These are phyloP conservation scores for Apamea crenata DNA, from an alignment of 2,888 invertebrate genomes.

Conservation along the genomic window DNA sequence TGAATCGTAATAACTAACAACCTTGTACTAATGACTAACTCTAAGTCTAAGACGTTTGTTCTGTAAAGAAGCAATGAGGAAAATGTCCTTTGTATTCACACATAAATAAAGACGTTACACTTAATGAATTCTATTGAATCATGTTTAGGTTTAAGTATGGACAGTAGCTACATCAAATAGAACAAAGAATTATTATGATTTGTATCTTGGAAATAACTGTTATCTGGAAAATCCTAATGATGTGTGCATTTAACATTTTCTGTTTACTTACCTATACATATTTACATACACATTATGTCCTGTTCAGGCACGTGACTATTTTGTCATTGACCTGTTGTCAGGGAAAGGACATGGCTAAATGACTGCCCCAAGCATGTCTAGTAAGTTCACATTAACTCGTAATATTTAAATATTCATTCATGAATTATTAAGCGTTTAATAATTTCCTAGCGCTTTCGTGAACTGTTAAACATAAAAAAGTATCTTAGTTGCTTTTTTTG, in stretches of 20 bases:
- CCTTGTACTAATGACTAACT: conserved; percentile 38
- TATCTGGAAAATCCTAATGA: conserved; percentile 14
- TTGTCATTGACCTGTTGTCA: neutral
- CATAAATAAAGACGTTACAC: conserved; percentile 1
- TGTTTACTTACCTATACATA: neutral
- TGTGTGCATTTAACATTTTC: neutral
- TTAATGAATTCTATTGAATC: conserved; percentile 21
- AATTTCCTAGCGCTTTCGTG: too few species aligned
- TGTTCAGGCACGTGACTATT: neutral
- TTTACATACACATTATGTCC: neutral
- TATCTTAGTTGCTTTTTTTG: too few species aligned
- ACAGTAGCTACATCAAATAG: neutral
- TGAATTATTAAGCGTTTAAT: too few species aligned
- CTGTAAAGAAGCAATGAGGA: conserved; percentile 26
- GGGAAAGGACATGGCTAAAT: too few species aligned
- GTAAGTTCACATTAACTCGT: too few species aligned
- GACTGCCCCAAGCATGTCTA: too few species aligned
- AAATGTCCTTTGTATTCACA: conserved; percentile 23
- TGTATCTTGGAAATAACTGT: neutral
- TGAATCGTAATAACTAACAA: conserved; percentile 26
- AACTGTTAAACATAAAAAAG: too few species aligned
- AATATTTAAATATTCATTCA: too few species aligned
- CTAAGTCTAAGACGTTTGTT: conserved; percentile 8
- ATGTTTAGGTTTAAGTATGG: conserved; percentile 1
- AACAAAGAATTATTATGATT: conserved; percentile 13